These are phyloP conservation scores for Gallinago paraguaiae DNA, from an alignment of 2,113 vertebrate genomes.

Conservation along the genomic window DNA sequence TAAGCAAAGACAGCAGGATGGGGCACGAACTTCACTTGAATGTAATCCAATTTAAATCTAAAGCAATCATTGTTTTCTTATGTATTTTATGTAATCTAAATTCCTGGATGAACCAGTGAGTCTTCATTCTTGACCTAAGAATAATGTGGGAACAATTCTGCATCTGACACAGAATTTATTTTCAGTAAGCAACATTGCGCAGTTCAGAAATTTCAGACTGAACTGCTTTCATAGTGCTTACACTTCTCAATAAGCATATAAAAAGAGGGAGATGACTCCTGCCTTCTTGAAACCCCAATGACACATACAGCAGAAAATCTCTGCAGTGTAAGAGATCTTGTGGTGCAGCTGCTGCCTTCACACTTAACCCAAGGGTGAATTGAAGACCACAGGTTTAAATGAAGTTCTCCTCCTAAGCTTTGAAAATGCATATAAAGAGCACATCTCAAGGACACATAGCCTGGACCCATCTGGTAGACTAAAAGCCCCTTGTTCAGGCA, in stretches of 20 bases:
- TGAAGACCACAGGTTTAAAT: not conserved
- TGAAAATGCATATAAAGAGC: not conserved
- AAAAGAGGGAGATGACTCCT: not conserved
- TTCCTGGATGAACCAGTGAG: not conserved
- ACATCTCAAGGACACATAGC: not conserved
- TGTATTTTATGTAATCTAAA: not conserved
- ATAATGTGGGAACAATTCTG: not conserved
- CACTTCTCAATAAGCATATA: not conserved
- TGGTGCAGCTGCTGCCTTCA: constrained; percentile 14
- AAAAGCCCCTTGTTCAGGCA: not conserved
- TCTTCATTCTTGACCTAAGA: not conserved
- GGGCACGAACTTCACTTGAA: not conserved
- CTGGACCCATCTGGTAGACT: not conserved
- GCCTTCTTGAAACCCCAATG: not conserved
- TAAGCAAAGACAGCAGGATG: not conserved
- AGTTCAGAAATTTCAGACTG: not conserved
- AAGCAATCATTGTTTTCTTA: not conserved
- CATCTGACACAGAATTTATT: not conserved
- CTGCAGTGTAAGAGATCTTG: not conserved
- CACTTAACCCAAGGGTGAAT: not conserved
- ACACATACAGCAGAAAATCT: not conserved
- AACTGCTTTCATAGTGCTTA: not conserved
- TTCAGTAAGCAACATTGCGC: not conserved
- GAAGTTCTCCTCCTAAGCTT: not conserved
- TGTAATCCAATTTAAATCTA: constrained; percentile 16